Percentiles rank a stretch among this genome's conserved stretches.
phyloP scores from a whole-genome alignment of 2,797 vertebrate genomes.

The Salmo trutta region DNA sequence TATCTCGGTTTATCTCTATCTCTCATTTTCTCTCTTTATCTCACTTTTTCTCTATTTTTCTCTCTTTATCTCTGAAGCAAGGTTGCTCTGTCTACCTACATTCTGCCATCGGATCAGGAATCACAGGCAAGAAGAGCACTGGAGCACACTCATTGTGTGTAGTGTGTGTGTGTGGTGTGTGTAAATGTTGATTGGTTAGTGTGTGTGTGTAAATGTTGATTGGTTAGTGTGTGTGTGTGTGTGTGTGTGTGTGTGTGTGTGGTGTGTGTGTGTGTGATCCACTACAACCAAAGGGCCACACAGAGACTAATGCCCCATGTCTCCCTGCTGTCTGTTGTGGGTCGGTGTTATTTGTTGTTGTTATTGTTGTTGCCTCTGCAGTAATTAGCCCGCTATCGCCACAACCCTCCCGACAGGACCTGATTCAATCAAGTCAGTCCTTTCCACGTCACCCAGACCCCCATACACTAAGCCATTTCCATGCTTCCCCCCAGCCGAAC shows the following conservation, averaged over 20 bases:
- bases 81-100: slow-evolving; percentile 9
- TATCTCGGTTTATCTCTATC: too few relatives aligned
- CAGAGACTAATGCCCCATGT: too few relatives aligned
- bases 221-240: too few relatives aligned
- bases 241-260: too few relatives aligned
- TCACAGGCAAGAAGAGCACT: slow-evolving; percentile 12
- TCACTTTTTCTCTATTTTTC: slow-evolving; percentile 4
- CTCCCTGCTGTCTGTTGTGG: too few relatives aligned
- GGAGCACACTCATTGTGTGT: slow-evolving; percentile 24
- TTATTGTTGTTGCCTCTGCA: too few relatives aligned
- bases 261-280: neutral
- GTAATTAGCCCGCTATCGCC: neutral
- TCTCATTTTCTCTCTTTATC: neutral
- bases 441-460: slow-evolving; percentile 24
- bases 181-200: neutral
- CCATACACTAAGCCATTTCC: slow-evolving; percentile 61
- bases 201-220: too few relatives aligned
- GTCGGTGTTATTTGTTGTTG: too few relatives aligned
- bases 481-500: slow-evolving; percentile 58
- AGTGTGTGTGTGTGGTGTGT: neutral
- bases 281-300: too few relatives aligned
- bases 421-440: slow-evolving; percentile 39
- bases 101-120: slow-evolving; percentile 17
- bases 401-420: slow-evolving; percentile 32
- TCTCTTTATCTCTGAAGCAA: neutral